Base-by-base conservation (phyloP, 2,113 vertebrate species). In the Hydrochoerus hydrochaeris region DNA sequence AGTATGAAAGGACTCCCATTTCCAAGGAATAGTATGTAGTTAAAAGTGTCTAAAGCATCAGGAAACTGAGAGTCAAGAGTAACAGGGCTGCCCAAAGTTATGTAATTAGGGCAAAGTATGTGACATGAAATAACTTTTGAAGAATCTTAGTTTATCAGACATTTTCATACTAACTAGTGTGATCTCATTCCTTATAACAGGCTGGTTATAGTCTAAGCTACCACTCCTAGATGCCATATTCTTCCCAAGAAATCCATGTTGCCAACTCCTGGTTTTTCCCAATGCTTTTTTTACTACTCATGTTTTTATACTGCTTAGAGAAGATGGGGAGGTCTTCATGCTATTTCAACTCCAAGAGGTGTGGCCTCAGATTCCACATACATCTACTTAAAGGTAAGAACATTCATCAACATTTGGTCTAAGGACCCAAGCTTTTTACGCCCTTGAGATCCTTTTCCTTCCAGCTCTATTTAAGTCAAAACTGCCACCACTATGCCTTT, bases 241-340 rank as follows among this genome's bases (percentile, higher is more conserved):
- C 9, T 81, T 85, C 75, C 80, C 41, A 91, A 65, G 90, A 93
- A 93, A 85, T 38, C 91, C 69, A 85, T 14, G 19, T 3, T 92
- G 57, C 38, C 63, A 94, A 52, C 13, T 78, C 17, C 62, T 83
- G 28, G 14, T 35, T 92, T 75, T n/a, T 77, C 63, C 35, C 84
- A 81, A 38, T 12, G 22, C 77, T 58, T 65, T 65, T 90, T 54
- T 57, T 17, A 57, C 82, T 80, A n/a, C 30, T 44, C 49, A 30
- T 22, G 52, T 88, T 75, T 86, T 83, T 44, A 52, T n/a, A 35
- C 13, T 17, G 32, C 38, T n/a, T 38, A 78, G 65, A 86, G 77
- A 93, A 69, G 16, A 90, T 0, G 6, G 8, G 4, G 17, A 58
- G 35, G 35, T 65, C 54, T 67, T 75, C 85, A 78, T 38, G 14